phyloP scores from a whole-genome alignment of 2,888 invertebrate species.

The Trilocha varians region DNA sequence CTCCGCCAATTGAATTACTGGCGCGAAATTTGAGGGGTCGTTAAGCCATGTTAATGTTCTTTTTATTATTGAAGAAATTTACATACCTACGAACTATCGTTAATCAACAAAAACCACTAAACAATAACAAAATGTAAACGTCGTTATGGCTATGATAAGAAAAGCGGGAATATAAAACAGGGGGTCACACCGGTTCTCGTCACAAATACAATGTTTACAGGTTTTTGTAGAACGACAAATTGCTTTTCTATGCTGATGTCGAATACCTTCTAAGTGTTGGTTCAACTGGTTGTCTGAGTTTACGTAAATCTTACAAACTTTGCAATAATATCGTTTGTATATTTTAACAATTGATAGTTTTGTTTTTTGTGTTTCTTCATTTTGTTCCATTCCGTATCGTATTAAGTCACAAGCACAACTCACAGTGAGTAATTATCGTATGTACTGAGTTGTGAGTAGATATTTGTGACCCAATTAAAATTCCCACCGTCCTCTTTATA shows the following conservation, averaged over 20 bases:
- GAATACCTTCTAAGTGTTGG: constrained; percentile 57
- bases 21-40: constrained; percentile 70
- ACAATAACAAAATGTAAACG: constrained; percentile 45
- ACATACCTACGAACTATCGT: constrained; percentile 16
- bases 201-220: constrained; percentile 17
- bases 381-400: too few species aligned
- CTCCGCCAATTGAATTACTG: constrained; percentile 73
- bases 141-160: constrained; percentile 38
- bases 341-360: constrained; percentile 24
- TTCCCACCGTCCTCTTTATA: too few species aligned
- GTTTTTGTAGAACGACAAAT: constrained; percentile 26
- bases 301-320: constrained; percentile 45
- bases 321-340: constrained; percentile 44
- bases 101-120: constrained; percentile 30
- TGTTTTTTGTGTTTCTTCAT: constrained; percentile 19
- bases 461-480: too few species aligned
- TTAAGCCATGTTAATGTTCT: constrained; percentile 45
- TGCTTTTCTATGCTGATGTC: constrained; percentile 47
- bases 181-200: constrained; percentile 31
- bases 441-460: too few species aligned
- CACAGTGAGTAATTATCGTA: too few species aligned
- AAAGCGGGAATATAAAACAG: constrained; percentile 41
- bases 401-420: too few species aligned
- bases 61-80: constrained; percentile 26
- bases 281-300: constrained; percentile 59